Percentiles rank a stretch among this genome's conserved stretches.
Conservation (phyloP, 2,797 vertebrate species). For the Poeciliopsis gracilis region DNA sequence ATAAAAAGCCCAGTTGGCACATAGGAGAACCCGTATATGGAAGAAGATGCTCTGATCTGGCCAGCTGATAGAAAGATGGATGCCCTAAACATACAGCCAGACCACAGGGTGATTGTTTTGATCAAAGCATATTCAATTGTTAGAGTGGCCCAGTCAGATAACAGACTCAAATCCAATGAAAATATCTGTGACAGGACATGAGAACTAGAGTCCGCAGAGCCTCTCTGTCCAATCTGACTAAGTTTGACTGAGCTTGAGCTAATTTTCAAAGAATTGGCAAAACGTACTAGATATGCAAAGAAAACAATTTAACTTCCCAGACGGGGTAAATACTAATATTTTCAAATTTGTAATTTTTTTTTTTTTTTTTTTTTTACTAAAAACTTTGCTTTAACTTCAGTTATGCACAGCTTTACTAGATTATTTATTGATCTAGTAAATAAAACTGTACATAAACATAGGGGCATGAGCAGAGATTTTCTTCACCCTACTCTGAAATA, state of each 20-base stretch:
- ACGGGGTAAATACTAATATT: background rate
- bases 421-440: background rate
- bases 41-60: background rate
- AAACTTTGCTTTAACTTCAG: background rate
- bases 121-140: background rate
- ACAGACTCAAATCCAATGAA: background rate
- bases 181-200: background rate
- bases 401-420: background rate
- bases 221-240: background rate
- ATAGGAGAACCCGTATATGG: background rate
- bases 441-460: background rate
- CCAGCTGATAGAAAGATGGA: background rate
- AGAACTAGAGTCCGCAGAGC: background rate
- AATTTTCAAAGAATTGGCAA: background rate
- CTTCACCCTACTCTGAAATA: background rate
- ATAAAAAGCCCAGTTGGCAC: background rate
- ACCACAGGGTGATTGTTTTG: background rate
- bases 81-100: background rate
- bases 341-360: background rate
- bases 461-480: background rate
- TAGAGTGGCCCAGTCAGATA: background rate
- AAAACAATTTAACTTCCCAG: background rate
- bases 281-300: background rate
- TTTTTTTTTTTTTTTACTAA: no score
- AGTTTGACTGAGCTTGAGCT: background rate